phyloP scores from a whole-genome alignment of 2,888 invertebrate genomes.

The Dioctria rufipes region DNA sequence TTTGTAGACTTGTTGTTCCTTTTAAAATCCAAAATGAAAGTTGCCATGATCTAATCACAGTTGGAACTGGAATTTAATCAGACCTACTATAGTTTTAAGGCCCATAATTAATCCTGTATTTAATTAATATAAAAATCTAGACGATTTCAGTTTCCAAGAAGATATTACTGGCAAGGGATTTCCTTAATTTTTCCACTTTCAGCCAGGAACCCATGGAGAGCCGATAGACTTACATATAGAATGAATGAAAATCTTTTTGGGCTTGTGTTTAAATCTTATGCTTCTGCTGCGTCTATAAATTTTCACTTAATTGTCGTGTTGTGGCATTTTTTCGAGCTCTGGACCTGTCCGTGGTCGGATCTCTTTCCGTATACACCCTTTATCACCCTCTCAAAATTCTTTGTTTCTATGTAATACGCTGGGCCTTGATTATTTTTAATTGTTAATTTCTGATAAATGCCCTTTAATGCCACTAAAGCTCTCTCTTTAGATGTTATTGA shows the following conservation, averaged over 20 bases:
- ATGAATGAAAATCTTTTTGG: conserved; percentile 6
- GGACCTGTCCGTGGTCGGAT: not conserved
- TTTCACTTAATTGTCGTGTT: conserved; percentile 56
- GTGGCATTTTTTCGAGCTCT: conserved; percentile 45
- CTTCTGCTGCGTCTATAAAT: conserved; percentile 52
- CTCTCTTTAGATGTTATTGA: no score
- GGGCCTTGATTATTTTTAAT: no score
- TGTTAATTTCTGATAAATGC: no score
- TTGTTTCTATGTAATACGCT: no score
- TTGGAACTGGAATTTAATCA: not conserved
- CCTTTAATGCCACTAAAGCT: no score
- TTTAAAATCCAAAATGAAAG: no score
- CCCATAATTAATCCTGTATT: conserved; percentile 18
- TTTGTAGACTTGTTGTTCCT: no score
- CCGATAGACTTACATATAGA: not conserved
- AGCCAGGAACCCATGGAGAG: not conserved
- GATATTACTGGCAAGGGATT: conserved; percentile 19
- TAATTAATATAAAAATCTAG: not conserved
- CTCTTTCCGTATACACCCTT: no score
- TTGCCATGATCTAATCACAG: no score
- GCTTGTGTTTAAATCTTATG: conserved; percentile 12
- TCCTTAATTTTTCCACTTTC: conserved; percentile 7
- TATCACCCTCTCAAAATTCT: no score
- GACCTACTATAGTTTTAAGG: conserved; percentile 1
- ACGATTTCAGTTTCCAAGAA: conserved; percentile 18